Percentiles rank a stretch among this genome's conserved stretches.
Evolutionary conservation across 2,113 vertebrate genomes (phyloP).

Genomic region (Trematomus loennbergii): DNA sequence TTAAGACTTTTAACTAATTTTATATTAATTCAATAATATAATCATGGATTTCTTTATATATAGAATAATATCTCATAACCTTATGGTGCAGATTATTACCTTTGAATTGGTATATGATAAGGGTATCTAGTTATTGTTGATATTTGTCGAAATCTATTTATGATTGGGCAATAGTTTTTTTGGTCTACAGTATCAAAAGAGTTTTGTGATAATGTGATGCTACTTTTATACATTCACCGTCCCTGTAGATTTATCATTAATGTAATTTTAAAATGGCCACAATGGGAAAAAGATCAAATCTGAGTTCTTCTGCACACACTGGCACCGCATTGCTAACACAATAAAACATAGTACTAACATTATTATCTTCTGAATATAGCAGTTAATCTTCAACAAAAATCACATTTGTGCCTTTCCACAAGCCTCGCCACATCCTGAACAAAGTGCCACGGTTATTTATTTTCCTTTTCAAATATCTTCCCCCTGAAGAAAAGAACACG

Average conservation of each 20-base stretch:
- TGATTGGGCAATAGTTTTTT: not conserved
- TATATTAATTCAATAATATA: no score
- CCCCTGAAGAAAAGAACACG: not conserved
- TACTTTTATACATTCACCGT: not conserved
- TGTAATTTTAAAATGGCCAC: conserved; percentile 18
- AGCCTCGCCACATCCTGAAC: not conserved
- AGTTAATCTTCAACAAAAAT: conserved; percentile 43
- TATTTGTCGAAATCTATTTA: not conserved
- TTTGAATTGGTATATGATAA: no score
- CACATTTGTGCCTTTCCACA: conserved; percentile 14
- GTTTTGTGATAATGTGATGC: not conserved
- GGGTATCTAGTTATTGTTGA: no score
- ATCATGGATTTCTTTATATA: no score
- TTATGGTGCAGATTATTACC: no score
- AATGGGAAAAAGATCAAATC: not conserved
- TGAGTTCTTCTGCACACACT: conserved; percentile 9
- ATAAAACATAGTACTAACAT: conserved; percentile 29
- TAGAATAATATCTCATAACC: no score
- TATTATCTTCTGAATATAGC: conserved; percentile 13
- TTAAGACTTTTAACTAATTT: not conserved
- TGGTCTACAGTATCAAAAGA: not conserved
- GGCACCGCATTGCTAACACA: conserved; percentile 40
- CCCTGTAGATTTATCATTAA: not conserved
- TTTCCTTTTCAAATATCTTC: not conserved
- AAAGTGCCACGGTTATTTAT: not conserved